These are phyloP conservation scores for Odontesthes bonariensis DNA, from an alignment of 2,113 vertebrate genomes.

Conservation along the genomic window DNA sequence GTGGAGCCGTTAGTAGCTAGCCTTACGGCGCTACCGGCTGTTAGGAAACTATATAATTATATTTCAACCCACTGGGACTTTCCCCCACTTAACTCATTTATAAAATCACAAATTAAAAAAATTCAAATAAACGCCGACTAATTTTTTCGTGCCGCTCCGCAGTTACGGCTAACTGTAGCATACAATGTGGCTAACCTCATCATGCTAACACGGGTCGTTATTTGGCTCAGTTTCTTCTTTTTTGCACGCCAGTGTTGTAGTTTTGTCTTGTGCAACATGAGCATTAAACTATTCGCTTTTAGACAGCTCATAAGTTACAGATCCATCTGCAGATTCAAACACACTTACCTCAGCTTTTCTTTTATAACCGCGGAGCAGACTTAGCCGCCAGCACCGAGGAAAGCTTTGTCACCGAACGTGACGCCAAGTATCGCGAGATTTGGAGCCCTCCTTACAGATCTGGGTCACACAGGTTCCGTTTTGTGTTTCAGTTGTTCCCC, in stretches of 20 bases:
- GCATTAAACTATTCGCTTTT: not conserved
- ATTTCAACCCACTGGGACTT: too few relatives aligned
- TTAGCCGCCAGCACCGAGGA: not conserved
- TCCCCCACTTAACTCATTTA: too few relatives aligned
- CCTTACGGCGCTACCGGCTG: too few relatives aligned
- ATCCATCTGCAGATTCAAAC: not conserved
- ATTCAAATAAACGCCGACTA: too few relatives aligned
- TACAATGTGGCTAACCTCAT: not conserved
- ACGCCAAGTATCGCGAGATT: constrained; percentile 21
- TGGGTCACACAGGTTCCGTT: not conserved
- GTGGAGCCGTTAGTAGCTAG: too few relatives aligned
- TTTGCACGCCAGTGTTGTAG: too few relatives aligned
- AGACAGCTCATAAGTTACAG: accelerated
- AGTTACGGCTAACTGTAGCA: constrained; percentile 4
- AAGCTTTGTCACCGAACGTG: not conserved
- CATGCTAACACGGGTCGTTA: not conserved
- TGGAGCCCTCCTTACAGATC: not conserved
- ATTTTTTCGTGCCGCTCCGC: not conserved
- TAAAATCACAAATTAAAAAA: too few relatives aligned
- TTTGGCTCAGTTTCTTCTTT: not conserved
- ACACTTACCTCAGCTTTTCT: constrained; percentile 23
- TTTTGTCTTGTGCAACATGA: not conserved
- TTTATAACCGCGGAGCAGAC: not conserved
- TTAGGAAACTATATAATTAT: too few relatives aligned
- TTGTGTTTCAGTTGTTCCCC: not conserved